These are phyloP conservation scores for Huso huso DNA, from an alignment of 2,797 vertebrate genomes.

Conservation along the genomic window DNA sequence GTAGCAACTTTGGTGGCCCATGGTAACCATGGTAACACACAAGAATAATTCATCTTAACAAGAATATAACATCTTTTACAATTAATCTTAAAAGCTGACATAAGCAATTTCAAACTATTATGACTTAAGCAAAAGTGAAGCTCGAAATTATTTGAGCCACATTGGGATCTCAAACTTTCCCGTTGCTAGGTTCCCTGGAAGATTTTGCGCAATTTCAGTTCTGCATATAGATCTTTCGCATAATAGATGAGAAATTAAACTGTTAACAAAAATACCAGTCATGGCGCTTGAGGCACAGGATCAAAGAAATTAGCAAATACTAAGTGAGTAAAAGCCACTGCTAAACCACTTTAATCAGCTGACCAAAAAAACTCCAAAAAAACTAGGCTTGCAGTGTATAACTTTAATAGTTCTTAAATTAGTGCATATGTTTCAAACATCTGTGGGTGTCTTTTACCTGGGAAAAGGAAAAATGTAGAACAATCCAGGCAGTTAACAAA, in stretches of 20 bases:
- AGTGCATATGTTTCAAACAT: constrained; percentile 11
- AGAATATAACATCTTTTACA: too few relatives aligned
- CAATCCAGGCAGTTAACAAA: background rate
- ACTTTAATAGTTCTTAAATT: constrained; percentile 9
- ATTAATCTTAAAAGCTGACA: too few relatives aligned
- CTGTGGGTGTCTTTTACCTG: constrained; percentile 21
- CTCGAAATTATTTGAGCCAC: background rate
- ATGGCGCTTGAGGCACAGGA: constrained; percentile 4
- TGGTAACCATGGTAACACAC: too few relatives aligned
- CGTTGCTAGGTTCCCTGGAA: background rate
- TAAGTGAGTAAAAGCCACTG: constrained; percentile 9
- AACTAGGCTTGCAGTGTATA: background rate
- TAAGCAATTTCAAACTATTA: too few relatives aligned
- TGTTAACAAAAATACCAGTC: constrained; percentile 10
- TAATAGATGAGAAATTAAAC: background rate
- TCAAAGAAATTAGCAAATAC: constrained; percentile 9
- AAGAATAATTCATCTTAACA: too few relatives aligned
- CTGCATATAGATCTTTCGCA: too few relatives aligned
- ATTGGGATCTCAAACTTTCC: background rate
- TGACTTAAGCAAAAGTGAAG: too few relatives aligned
- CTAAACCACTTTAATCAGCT: background rate
- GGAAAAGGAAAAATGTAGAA: background rate
- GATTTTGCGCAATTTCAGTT: background rate
- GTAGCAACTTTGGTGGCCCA: too few relatives aligned
- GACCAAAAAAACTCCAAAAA: background rate